Conservation (phyloP, 2,113 vertebrate species). For the Otocyon megalotis region DNA sequence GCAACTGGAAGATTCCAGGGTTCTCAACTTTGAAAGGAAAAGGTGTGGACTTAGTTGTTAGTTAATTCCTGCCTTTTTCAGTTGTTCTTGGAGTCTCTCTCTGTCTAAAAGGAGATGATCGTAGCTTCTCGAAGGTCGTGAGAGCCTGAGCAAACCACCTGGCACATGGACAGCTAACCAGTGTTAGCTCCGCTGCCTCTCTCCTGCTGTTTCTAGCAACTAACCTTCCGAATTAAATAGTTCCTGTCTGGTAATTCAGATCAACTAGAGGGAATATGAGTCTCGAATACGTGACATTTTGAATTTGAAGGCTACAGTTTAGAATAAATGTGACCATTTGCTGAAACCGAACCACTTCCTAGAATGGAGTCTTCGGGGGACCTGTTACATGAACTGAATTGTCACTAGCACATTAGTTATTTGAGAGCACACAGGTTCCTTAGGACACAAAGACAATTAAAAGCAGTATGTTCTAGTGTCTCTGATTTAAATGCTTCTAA, state of each 20-base stretch:
- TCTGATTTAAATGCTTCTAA: background rate
- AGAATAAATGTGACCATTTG: constrained; percentile 5
- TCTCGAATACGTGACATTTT: background rate
- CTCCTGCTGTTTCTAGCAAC: background rate
- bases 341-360: background rate
- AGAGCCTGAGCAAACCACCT: fast-evolving
- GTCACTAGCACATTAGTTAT: background rate
- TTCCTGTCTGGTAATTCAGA: background rate
- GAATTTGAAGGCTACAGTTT: background rate
- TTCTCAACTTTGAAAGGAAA: background rate
- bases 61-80: background rate
- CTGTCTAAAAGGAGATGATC: background rate
- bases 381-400: background rate
- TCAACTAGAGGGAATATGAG: background rate
- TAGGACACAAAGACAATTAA: constrained; percentile 23
- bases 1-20: background rate
- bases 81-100: background rate
- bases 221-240: constrained; percentile 18
- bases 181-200: background rate
- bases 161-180: background rate
- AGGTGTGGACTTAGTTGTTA: background rate
- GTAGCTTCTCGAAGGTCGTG: background rate
- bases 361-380: background rate
- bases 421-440: constrained; percentile 42
- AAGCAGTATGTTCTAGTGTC: constrained; percentile 29